These are phyloP conservation scores for Noctilio leporinus DNA, from an alignment of 2,113 vertebrate species.

Conservation along the genomic window DNA sequence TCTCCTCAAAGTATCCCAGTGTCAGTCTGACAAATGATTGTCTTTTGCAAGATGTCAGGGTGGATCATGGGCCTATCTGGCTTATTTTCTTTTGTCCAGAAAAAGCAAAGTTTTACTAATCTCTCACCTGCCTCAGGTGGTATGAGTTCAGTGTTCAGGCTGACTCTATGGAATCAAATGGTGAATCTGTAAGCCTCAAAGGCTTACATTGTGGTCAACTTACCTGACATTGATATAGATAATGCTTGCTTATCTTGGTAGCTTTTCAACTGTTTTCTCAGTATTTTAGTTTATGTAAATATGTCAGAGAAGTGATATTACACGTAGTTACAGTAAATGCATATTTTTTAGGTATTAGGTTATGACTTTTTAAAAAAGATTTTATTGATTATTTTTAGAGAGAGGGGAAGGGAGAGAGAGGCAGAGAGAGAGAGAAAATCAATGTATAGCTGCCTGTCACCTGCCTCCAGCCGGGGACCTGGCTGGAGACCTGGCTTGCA, in stretches of 20 bases:
- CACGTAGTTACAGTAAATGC: neutral
- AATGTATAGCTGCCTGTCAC: too few relatives aligned
- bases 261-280: neutral
- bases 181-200: neutral
- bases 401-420: too few relatives aligned
- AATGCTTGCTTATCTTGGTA: neutral
- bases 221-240: neutral
- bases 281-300: neutral
- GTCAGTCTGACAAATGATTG: slow-evolving; percentile 51
- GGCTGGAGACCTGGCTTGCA: too few relatives aligned
- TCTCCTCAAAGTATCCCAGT: slow-evolving; percentile 12
- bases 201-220: neutral
- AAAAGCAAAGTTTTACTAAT: neutral
- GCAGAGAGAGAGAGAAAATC: too few relatives aligned
- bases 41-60: neutral
- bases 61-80: neutral
- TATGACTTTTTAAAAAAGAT: neutral
- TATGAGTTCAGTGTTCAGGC: neutral
- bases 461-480: too few relatives aligned
- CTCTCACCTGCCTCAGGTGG: neutral
- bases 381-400: too few relatives aligned
- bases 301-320: neutral
- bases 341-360: neutral
- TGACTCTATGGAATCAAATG: neutral
- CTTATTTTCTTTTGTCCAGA: neutral